Conservation (phyloP, 2,888 invertebrate genomes). For the Pachliopta kotzebuea region DNA sequence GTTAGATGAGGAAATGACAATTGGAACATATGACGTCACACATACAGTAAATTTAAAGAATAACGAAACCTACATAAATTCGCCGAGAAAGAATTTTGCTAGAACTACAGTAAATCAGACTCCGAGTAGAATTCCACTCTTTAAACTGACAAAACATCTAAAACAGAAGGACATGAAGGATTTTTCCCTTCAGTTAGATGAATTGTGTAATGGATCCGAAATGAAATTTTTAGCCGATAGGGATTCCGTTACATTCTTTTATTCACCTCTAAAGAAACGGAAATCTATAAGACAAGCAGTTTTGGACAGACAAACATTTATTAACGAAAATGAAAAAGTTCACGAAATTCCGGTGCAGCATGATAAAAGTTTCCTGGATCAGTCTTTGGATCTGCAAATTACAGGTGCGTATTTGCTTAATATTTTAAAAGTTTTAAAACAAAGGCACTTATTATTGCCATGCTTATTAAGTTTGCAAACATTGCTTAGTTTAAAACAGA, state of each 20-base stretch:
- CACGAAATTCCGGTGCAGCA: conserved; percentile 31
- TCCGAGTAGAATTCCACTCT: conserved; percentile 53
- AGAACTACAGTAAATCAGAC: conserved; percentile 53
- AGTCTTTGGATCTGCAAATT: conserved; percentile 61
- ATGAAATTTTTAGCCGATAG: conserved; percentile 38
- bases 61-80: conserved; percentile 50
- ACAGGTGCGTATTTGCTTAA: conserved; percentile 49
- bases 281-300: conserved; percentile 61
- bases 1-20: conserved; percentile 45
- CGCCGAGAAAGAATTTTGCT: conserved; percentile 59
- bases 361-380: conserved; percentile 49
- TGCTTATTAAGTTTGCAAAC: no score
- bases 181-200: conserved; percentile 64
- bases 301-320: conserved; percentile 47
- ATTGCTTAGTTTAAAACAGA: no score
- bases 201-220: conserved; percentile 51
- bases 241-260: conserved; percentile 56
- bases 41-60: conserved; percentile 50
- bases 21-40: conserved; percentile 48
- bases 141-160: conserved; percentile 56
- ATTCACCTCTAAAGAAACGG: conserved; percentile 55
- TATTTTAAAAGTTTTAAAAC: no score
- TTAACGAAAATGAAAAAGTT: conserved; percentile 35
- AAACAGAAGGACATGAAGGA: conserved; percentile 43
- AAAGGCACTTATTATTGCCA: no score